phyloP scores from a whole-genome alignment of 2,113 vertebrate species.

The Xiphorhynchus elegans region DNA sequence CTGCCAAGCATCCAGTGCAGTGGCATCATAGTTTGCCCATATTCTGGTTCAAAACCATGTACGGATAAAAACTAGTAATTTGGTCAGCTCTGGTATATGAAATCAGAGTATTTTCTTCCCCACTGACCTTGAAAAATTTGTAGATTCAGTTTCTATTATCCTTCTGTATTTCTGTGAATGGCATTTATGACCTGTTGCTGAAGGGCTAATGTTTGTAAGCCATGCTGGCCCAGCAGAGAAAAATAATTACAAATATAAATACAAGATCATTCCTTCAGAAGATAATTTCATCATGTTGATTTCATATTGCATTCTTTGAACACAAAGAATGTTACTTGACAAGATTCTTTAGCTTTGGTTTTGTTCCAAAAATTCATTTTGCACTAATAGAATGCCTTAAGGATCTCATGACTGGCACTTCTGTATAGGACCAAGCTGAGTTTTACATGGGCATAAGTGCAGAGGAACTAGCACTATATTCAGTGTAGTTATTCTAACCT shows the following conservation, averaged over 20 bases:
- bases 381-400: not conserved
- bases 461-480: not conserved
- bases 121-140: not conserved
- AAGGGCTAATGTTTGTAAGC: not conserved
- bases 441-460: not conserved
- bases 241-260: not conserved
- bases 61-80: rapidly evolving
- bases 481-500: not conserved
- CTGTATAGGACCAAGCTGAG: not conserved
- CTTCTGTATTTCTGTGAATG: not conserved
- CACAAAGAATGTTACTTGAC: not conserved
- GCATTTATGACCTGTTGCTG: rapidly evolving
- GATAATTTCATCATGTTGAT: not conserved
- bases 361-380: not conserved
- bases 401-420: not conserved
- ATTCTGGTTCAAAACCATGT: not conserved
- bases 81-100: not conserved
- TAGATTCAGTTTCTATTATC: not conserved
- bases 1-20: not conserved
- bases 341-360: not conserved
- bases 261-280: not conserved
- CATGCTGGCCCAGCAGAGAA: not conserved
- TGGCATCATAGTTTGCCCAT: not conserved
- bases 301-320: not conserved
- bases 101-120: not conserved